Percentiles rank a stretch among this genome's conserved stretches.
These are phyloP conservation scores for Clamator glandarius DNA, from an alignment of 2,797 vertebrate genomes.

Conservation along the genomic window DNA sequence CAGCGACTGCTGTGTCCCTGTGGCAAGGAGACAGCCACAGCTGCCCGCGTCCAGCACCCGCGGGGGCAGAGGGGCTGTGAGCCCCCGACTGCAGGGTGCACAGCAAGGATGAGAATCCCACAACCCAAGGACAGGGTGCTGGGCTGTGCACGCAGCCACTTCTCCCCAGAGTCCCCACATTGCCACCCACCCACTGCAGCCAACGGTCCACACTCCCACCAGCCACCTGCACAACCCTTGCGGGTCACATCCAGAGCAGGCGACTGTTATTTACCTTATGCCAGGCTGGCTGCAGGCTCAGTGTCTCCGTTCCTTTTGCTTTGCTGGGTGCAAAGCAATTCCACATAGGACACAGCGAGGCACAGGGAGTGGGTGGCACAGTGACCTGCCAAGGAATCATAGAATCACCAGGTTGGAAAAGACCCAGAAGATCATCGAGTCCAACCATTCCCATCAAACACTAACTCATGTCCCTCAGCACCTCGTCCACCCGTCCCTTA, in stretches of 20 bases:
- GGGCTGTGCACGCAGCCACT: accelerated
- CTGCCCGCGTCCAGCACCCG: background rate
- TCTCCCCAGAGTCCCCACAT: accelerated
- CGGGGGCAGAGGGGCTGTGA: background rate
- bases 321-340: no score
- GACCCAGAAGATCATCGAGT: no score
- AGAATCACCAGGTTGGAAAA: no score
- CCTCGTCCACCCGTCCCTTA: no score
- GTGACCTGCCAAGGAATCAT: no score
- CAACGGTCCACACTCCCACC: background rate
- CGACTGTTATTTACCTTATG: accelerated
- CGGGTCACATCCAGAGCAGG: background rate
- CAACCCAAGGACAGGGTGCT: accelerated
- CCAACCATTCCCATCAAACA: no score
- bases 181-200: background rate
- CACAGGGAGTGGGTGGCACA: no score
- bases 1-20: background rate
- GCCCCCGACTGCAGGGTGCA: no score
- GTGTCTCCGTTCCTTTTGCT: no score
- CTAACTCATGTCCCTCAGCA: no score
- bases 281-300: no score
- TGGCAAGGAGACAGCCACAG: background rate
- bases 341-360: no score
- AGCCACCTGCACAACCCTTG: background rate
- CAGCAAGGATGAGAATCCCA: background rate